These are phyloP conservation scores for Cottoperca gobio DNA, from an alignment of 2,797 vertebrate species.

Conservation along the genomic window DNA sequence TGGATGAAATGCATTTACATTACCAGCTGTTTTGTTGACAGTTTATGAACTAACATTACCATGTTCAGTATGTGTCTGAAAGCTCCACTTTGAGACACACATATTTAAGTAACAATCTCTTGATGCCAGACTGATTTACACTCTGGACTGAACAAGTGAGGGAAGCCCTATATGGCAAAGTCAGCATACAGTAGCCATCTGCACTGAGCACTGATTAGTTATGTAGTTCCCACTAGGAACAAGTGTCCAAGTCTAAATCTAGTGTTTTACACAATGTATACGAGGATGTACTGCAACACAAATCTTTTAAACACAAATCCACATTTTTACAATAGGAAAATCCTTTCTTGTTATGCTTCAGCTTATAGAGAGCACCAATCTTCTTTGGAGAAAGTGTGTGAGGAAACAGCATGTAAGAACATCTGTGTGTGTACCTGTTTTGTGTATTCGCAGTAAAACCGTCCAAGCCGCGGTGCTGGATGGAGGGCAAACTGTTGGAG, in stretches of 20 bases:
- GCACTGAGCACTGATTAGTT: neutral
- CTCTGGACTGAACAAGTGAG: too few species aligned
- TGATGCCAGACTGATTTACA: too few species aligned
- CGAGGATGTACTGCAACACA: neutral
- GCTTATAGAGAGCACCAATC: too few species aligned
- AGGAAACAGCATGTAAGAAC: neutral
- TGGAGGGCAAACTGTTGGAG: constrained; percentile 88
- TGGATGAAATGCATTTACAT: too few species aligned
- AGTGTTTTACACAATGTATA: neutral
- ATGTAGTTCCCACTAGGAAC: neutral
- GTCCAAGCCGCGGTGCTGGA: constrained; percentile 92
- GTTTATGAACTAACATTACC: too few species aligned
- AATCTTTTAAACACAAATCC: neutral
- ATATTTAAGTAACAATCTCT: too few species aligned
- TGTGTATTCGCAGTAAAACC: constrained; percentile 86
- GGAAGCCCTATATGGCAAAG: too few species aligned
- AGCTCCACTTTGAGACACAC: too few species aligned
- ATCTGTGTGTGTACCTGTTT: constrained; percentile 21
- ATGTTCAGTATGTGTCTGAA: too few species aligned
- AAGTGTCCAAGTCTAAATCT: neutral
- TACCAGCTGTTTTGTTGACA: too few species aligned
- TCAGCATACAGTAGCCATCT: neutral
- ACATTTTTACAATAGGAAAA: neutral
- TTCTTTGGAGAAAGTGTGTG: too few species aligned
- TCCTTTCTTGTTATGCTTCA: neutral